phyloP scores from a whole-genome alignment of 1,140 invertebrate genomes.

The Drosophila repletoides region DNA sequence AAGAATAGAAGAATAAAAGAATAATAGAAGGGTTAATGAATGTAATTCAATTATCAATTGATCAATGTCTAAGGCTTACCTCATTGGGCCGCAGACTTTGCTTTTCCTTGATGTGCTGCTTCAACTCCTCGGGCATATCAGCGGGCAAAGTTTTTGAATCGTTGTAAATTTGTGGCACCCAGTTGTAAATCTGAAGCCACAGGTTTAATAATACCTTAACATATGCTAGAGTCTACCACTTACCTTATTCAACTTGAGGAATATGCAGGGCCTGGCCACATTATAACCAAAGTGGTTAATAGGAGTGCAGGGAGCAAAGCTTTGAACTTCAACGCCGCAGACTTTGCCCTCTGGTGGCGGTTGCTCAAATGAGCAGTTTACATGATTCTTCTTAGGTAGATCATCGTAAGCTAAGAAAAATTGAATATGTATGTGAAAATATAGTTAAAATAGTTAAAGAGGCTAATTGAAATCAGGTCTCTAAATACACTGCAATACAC shows the following conservation, averaged over 20 bases:
- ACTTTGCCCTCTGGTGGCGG: conserved; percentile 65
- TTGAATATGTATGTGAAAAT: too few species aligned
- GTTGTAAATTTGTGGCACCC: conserved; percentile 90
- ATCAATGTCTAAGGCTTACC: conserved; percentile 28
- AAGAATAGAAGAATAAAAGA: conserved; percentile 4
- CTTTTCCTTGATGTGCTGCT: conserved; percentile 86
- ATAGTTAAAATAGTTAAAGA: not conserved
- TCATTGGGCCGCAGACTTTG: conserved; percentile 80
- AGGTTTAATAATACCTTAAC: not conserved
- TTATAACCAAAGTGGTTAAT: conserved; percentile 90
- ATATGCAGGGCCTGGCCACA: conserved; percentile 90
- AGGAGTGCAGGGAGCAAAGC: conserved; percentile 83
- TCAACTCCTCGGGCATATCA: conserved; percentile 89
- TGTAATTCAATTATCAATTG: not conserved
- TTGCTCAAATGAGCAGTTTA: conserved; percentile 74
- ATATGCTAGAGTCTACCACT: not conserved
- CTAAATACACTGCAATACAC: too few species aligned
- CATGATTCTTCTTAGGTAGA: conserved; percentile 72
- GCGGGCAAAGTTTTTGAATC: conserved; percentile 87
- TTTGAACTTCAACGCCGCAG: conserved; percentile 57
- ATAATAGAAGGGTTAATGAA: not conserved
- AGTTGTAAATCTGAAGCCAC: conserved; percentile 89
- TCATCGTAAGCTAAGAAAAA: conserved; percentile 63
- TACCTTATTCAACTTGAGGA: conserved; percentile 91
- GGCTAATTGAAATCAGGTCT: not conserved